Percentiles rank a stretch among this genome's conserved stretches.
These are phyloP conservation scores for Trypoxylus dichotomus DNA, from an alignment of 1,140 invertebrate genomes.

Conservation along the genomic window DNA sequence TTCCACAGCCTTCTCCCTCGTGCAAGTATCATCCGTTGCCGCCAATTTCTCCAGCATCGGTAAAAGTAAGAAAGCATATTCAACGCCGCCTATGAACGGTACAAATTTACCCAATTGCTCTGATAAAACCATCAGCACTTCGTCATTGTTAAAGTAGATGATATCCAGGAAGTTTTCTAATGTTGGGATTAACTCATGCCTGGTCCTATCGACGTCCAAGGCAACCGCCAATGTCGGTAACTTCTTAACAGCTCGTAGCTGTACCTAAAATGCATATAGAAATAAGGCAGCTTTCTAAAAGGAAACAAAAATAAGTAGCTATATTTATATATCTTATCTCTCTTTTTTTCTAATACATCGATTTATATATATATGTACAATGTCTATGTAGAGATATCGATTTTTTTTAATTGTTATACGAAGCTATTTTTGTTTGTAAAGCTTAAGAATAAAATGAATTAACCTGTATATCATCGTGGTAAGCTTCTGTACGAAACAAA, in stretches of 20 bases:
- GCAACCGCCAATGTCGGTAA: slow-evolving; percentile 41
- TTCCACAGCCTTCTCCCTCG: slow-evolving; percentile 43
- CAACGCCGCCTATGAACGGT: slow-evolving; percentile 45
- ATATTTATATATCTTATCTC: not conserved
- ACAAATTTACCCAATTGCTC: slow-evolving; percentile 44
- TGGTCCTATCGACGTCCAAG: slow-evolving; percentile 40
- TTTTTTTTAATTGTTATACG: too few relatives aligned
- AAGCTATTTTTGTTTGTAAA: too few relatives aligned
- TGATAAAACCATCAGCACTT: slow-evolving; percentile 40
- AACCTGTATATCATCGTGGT: slow-evolving; percentile 26
- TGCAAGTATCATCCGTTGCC: slow-evolving; percentile 41
- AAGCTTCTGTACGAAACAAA: slow-evolving; percentile 9
- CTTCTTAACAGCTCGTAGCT: slow-evolving; percentile 40
- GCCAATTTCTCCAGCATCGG: slow-evolving; percentile 41
- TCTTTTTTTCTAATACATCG: not conserved
- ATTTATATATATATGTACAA: not conserved
- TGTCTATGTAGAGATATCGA: not conserved
- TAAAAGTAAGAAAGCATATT: slow-evolving; percentile 41
- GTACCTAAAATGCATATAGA: slow-evolving; percentile 35
- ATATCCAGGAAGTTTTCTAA: slow-evolving; percentile 37
- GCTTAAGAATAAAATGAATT: not conserved
- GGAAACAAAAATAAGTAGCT: not conserved
- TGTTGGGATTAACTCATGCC: slow-evolving; percentile 42
- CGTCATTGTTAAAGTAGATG: slow-evolving; percentile 39
- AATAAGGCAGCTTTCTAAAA: slow-evolving; percentile 19